A percentile compares a stretch with the other conserved stretches of the same genome.
Conservation (phyloP, 2,797 vertebrate species). For the Lacerta agilis region DNA sequence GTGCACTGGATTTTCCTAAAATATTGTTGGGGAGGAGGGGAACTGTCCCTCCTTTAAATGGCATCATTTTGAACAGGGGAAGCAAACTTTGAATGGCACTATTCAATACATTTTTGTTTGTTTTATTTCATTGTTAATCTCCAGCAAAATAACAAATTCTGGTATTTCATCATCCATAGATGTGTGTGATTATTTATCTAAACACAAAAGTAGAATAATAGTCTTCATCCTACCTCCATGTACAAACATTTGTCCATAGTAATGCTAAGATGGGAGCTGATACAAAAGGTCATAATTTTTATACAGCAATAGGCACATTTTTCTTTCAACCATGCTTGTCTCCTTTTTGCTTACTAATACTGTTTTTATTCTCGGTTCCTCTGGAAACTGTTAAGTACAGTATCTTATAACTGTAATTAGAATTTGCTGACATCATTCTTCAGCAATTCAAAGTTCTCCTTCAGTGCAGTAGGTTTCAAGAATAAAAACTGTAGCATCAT, state of each 20-base stretch:
- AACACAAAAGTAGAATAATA: slow-evolving; percentile 59
- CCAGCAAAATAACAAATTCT: slow-evolving; percentile 67
- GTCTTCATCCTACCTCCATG: slow-evolving; percentile 43
- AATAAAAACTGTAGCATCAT: background rate
- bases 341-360: slow-evolving; percentile 25
- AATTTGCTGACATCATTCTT: slow-evolving; percentile 36
- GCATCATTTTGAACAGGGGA: slow-evolving; percentile 51
- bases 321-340: background rate
- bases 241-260: slow-evolving; percentile 10
- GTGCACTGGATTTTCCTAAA: slow-evolving; percentile 55
- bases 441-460: slow-evolving; percentile 56
- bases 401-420: background rate
- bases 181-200: slow-evolving; percentile 24
- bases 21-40: slow-evolving; percentile 40
- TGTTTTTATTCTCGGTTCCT: slow-evolving; percentile 5
- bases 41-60: slow-evolving; percentile 58
- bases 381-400: background rate
- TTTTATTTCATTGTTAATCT: slow-evolving; percentile 65
- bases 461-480: slow-evolving; percentile 32
- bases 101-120: slow-evolving; percentile 37
- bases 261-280: background rate
- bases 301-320: background rate
- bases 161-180: slow-evolving; percentile 66
- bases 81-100: slow-evolving; percentile 64
- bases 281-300: slow-evolving; percentile 46